These are phyloP conservation scores for Epinephelus malabaricus DNA, from an alignment of 2,797 vertebrate species.

Conservation along the genomic window DNA sequence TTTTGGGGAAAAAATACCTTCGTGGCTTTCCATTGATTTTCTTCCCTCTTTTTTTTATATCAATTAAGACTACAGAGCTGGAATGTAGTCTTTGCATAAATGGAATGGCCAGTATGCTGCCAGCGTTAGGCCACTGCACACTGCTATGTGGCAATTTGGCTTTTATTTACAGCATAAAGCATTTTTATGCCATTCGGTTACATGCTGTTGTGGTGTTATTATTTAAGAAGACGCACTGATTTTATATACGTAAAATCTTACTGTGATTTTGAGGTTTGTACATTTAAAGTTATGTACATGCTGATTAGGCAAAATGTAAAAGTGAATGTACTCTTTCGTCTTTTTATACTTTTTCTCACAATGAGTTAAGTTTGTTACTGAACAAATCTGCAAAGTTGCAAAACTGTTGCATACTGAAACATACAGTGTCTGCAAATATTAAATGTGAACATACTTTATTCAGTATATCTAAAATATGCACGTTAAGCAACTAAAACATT, in stretches of 20 bases:
- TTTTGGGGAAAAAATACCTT: conserved; percentile 64
- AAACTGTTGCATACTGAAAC: no score
- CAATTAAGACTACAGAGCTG: conserved; percentile 62
- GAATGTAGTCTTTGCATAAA: conserved; percentile 15
- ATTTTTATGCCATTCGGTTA: background rate
- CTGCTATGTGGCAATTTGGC: background rate
- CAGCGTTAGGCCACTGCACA: background rate
- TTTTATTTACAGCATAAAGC: background rate
- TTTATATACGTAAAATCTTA: background rate
- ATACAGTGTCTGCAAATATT: no score
- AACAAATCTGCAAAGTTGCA: no score
- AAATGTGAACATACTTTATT: no score
- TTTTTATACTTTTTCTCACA: no score
- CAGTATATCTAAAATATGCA: no score
- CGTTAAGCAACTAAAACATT: no score
- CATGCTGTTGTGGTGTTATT: background rate
- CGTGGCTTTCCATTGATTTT: conserved; percentile 62
- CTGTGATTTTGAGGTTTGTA: background rate
- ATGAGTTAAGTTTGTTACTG: no score
- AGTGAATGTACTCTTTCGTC: no score
- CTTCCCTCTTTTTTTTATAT: conserved; percentile 42
- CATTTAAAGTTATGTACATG: background rate
- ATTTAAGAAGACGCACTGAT: background rate
- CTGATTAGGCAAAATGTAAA: no score
- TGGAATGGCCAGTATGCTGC: background rate